phyloP scores from a whole-genome alignment of 2,113 vertebrate genomes.

The Oryzias celebensis region DNA sequence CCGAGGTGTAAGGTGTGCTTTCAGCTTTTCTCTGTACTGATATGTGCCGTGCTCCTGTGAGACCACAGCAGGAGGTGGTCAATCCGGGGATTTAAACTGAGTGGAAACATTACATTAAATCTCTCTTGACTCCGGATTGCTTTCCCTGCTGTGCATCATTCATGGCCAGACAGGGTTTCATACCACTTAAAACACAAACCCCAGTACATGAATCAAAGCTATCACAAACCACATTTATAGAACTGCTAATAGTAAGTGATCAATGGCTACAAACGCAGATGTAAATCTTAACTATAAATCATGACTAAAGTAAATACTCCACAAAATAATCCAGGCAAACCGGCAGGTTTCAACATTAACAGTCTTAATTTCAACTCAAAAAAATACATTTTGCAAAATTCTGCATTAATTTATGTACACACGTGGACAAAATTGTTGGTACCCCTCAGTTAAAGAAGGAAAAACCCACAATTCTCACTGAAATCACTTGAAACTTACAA shows the following conservation, averaged over 20 bases:
- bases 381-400: too few species aligned
- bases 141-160: constrained; percentile 50
- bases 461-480: too few species aligned
- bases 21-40: constrained; percentile 24
- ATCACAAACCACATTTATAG: constrained; percentile 13
- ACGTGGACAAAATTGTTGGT: too few species aligned
- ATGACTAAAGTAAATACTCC: background rate
- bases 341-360: too few species aligned
- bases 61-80: constrained; percentile 60
- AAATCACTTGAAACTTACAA: too few species aligned
- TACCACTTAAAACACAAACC: constrained; percentile 47
- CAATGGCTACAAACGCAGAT: constrained; percentile 14
- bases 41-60: constrained; percentile 47
- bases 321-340: too few species aligned
- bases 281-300: constrained; percentile 8
- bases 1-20: background rate
- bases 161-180: constrained; percentile 31
- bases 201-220: constrained; percentile 22
- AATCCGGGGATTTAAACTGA: constrained; percentile 62
- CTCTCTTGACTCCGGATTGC: constrained; percentile 58
- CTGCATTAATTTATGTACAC: too few species aligned
- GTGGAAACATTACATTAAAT: constrained; percentile 64
- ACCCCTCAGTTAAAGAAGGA: too few species aligned
- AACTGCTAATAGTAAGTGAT: constrained; percentile 21
- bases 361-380: too few species aligned